Evolutionary conservation across 2,888 invertebrate species (phyloP).

Genomic region (Ommatoiulus sabulosus): DNA sequence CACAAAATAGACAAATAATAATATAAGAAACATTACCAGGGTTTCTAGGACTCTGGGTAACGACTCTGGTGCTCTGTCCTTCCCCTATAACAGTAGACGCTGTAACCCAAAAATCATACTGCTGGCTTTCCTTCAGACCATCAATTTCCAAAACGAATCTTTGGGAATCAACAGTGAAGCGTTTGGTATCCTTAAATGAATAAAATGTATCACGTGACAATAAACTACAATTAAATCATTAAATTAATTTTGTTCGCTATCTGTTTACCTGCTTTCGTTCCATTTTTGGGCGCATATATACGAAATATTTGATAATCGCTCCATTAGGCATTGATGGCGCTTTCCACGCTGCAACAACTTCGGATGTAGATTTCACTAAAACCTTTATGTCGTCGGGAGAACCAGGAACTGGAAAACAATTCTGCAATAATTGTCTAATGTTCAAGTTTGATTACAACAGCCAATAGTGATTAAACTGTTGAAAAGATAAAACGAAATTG

Average conservation of each 20-base stretch:
- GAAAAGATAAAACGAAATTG: slow-evolving; percentile 53
- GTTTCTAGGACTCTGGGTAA: slow-evolving; percentile 80
- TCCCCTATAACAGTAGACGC: slow-evolving; percentile 86
- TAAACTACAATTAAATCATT: not conserved
- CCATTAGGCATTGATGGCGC: slow-evolving; percentile 82
- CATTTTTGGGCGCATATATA: slow-evolving; percentile 63
- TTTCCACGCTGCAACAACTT: slow-evolving; percentile 83
- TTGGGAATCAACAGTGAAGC: slow-evolving; percentile 44
- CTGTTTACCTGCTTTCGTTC: slow-evolving; percentile 59
- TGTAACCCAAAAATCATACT: slow-evolving; percentile 76
- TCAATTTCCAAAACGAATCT: slow-evolving; percentile 55
- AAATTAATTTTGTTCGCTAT: not conserved
- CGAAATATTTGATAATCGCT: slow-evolving; percentile 77
- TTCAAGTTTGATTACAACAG: slow-evolving; percentile 52
- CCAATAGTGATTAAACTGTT: slow-evolving; percentile 19
- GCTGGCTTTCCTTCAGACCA: slow-evolving; percentile 57
- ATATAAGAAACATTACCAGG: slow-evolving; percentile 74
- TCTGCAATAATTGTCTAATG: slow-evolving; percentile 53
- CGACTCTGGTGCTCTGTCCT: slow-evolving; percentile 81
- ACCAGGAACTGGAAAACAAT: slow-evolving; percentile 71
- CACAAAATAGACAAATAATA: slow-evolving; percentile 68
- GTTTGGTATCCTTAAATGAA: slow-evolving; percentile 54
- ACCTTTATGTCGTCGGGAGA: slow-evolving; percentile 84
- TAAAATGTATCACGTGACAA: not conserved
- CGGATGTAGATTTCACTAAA: slow-evolving; percentile 79